phyloP scores from a whole-genome alignment of 1,140 invertebrate species.

The Vanessa tameamea region DNA sequence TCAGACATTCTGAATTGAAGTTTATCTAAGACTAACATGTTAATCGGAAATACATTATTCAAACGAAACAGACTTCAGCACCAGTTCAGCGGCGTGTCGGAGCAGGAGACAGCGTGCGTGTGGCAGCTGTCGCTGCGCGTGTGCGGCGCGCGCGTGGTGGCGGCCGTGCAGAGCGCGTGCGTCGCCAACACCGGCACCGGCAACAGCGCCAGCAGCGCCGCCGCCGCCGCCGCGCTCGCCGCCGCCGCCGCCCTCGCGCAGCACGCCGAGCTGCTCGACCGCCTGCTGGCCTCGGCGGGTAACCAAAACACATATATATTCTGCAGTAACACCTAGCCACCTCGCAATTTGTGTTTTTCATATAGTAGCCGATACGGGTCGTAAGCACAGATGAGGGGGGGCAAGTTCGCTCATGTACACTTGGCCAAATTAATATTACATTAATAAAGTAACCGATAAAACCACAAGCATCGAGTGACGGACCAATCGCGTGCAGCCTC shows the following conservation, averaged over 20 bases:
- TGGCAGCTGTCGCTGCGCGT: constrained; percentile 92
- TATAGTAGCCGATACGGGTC: no score
- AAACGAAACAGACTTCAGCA: constrained; percentile 84
- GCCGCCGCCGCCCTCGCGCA: constrained; percentile 71
- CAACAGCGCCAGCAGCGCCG: constrained; percentile 17
- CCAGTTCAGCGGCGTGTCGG: constrained; percentile 89
- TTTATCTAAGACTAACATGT: no score
- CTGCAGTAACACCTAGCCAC: not conserved
- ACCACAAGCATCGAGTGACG: no score
- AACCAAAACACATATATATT: not conserved
- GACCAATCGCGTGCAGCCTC: no score
- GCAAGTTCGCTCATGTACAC: no score
- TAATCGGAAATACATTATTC: not conserved
- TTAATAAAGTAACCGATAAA: no score
- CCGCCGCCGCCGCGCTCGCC: constrained; percentile 52
- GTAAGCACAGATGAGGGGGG: no score
- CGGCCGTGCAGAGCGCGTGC: constrained; percentile 66
- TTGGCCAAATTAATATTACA: no score
- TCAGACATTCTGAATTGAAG: no score
- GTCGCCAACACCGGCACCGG: constrained; percentile 1
- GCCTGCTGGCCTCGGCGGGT: constrained; percentile 67
- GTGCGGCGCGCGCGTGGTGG: constrained; percentile 88
- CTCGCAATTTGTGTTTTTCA: not conserved
- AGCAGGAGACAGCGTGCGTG: constrained; percentile 88
- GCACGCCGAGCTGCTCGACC: constrained; percentile 71